Evolutionary conservation across 2,888 invertebrate genomes (phyloP).

Genomic region (Drosophila koepferae): DNA sequence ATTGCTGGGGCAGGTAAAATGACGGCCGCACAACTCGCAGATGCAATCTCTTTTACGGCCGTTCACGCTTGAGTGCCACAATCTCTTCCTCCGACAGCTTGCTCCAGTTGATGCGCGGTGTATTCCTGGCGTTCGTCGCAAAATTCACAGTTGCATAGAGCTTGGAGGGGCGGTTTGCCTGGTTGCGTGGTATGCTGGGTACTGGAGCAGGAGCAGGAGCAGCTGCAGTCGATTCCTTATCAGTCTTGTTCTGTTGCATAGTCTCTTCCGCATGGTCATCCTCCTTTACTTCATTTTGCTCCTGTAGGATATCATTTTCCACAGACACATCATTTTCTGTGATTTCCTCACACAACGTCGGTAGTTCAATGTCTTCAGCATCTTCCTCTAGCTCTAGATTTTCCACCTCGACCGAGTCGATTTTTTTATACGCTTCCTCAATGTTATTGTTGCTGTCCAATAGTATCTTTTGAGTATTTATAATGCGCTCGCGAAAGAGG

Average conservation of each 20-base stretch:
- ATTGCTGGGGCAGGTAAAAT: conserved; percentile 71
- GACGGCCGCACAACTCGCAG: conserved; percentile 65
- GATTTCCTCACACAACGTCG: conserved; percentile 13
- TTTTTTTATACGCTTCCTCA: conserved; percentile 21
- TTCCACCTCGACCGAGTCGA: conserved; percentile 43
- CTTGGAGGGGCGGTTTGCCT: conserved; percentile 11
- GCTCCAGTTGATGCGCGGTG: conserved; percentile 64
- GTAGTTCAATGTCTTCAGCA: background rate
- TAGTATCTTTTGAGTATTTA: conserved; percentile 61
- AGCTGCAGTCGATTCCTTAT: background rate
- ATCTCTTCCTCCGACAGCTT: conserved; percentile 62
- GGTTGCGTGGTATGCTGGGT: background rate
- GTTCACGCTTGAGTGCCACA: conserved; percentile 59
- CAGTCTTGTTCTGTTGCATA: background rate
- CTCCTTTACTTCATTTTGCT: background rate
- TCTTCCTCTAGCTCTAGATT: background rate
- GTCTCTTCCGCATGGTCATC: background rate
- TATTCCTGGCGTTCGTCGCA: conserved; percentile 36
- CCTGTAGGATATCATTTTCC: background rate
- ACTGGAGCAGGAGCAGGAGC: background rate
- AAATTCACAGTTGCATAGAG: conserved; percentile 52
- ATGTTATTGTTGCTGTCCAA: conserved; percentile 21
- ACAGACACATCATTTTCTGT: conserved; percentile 6
- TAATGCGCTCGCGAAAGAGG: conserved; percentile 61
- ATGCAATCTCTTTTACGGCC: conserved; percentile 71